Percentiles rank a stretch among this genome's conserved stretches.
Evolutionary conservation across 2,113 vertebrate species (phyloP).

Genomic region (Empidonax alnorum): DNA sequence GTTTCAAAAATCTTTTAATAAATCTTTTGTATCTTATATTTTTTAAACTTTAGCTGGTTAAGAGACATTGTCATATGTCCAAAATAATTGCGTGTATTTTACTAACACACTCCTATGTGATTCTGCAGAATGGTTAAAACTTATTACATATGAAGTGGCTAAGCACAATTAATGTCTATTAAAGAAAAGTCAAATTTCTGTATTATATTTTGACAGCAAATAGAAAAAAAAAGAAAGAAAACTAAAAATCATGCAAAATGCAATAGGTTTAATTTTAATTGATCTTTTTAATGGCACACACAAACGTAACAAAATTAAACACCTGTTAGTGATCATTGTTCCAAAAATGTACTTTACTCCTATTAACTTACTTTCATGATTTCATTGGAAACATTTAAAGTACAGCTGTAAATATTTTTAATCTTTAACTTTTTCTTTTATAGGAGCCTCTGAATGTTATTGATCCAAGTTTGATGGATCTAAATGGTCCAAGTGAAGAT

Average conservation of each 20-base stretch:
- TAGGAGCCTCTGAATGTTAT: slow-evolving; percentile 87
- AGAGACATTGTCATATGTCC: slow-evolving; percentile 13
- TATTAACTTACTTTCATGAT: background rate
- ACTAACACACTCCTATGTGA: background rate
- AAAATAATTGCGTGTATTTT: slow-evolving; percentile 5
- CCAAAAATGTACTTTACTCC: slow-evolving; percentile 9
- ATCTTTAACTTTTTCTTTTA: background rate
- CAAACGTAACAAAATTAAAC: background rate
- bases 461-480: slow-evolving; percentile 87
- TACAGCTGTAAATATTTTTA: slow-evolving; percentile 19
- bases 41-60: slow-evolving; percentile 23
- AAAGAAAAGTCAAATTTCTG: background rate
- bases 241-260: background rate
- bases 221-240: background rate
- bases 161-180: background rate
- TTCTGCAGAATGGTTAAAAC: background rate
- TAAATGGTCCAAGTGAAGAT: slow-evolving; percentile 85
- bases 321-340: background rate
- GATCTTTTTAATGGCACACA: background rate
- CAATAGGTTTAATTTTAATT: background rate
- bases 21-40: slow-evolving; percentile 19
- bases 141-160: background rate
- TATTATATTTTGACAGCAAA: background rate
- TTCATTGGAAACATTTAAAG: slow-evolving; percentile 16
- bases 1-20: slow-evolving; percentile 31